Percentiles rank a stretch among this genome's conserved stretches.
phyloP scores from a whole-genome alignment of 2,888 invertebrate genomes.

The Dryobotodes eremita region DNA sequence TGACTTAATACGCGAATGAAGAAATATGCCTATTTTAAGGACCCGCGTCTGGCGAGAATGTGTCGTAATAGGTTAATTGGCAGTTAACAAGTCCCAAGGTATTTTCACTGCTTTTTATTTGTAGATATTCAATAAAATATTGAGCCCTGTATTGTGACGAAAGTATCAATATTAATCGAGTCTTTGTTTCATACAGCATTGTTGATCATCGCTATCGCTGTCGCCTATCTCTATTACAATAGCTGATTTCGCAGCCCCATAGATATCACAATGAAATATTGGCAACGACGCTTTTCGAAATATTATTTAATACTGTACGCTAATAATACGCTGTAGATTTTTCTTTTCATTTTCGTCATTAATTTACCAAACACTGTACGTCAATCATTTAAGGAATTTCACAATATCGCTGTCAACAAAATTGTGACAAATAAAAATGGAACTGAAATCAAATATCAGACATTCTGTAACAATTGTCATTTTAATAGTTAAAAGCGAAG shows the following conservation, averaged over 20 bases:
- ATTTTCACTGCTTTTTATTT: background rate
- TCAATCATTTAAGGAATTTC: constrained; percentile 15
- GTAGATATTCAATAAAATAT: background rate
- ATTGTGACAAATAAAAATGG: background rate
- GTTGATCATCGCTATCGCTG: background rate
- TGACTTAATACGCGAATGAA: background rate
- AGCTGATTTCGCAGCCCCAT: background rate
- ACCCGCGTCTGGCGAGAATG: background rate
- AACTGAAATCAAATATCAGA: background rate
- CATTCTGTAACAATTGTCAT: constrained; percentile 1
- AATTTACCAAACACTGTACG: background rate
- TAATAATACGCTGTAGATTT: background rate
- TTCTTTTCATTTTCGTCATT: background rate
- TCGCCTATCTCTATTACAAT: background rate
- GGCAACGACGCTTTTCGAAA: constrained; percentile 1
- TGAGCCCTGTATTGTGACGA: too few relatives aligned
- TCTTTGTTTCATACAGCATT: background rate
- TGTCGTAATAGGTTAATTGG: background rate
- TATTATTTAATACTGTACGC: background rate
- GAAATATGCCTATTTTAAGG: background rate
- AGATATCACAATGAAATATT: constrained; percentile 20
- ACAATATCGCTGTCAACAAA: background rate
- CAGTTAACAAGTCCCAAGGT: background rate
- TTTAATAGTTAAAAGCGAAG: background rate
- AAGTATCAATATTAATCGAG: background rate